phyloP scores from a whole-genome alignment of 2,113 vertebrate species.

The Myanophis thanlyinensis region DNA sequence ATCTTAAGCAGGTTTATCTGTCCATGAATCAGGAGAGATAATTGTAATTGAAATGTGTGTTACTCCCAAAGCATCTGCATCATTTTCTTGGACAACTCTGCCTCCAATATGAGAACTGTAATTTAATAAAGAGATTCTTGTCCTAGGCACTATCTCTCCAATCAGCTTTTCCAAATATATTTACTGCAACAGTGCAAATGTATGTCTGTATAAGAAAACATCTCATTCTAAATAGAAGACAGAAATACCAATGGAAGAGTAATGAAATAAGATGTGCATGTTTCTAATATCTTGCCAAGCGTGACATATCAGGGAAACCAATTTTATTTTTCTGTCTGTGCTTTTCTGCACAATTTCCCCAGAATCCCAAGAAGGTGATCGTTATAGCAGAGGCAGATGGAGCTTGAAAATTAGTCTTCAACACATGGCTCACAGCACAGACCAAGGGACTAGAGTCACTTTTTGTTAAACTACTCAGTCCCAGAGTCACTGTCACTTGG shows the following conservation, averaged over 20 bases:
- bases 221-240: slow-evolving; percentile 17
- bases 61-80: not conserved
- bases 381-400: slow-evolving; percentile 44
- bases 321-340: slow-evolving; percentile 36
- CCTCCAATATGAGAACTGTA: not conserved
- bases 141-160: not conserved
- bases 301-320: slow-evolving; percentile 4
- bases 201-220: not conserved
- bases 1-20: not conserved
- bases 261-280: not conserved
- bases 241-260: slow-evolving; percentile 19
- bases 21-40: not conserved
- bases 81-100: not conserved
- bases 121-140: not conserved
- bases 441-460: slow-evolving; percentile 14
- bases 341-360: slow-evolving; percentile 49
- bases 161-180: not conserved
- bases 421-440: slow-evolving; percentile 22
- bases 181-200: not conserved
- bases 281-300: slow-evolving; percentile 38
- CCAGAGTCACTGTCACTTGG: not conserved
- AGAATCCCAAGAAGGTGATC: slow-evolving; percentile 46
- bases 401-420: slow-evolving; percentile 32
- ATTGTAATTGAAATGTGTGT: not conserved
- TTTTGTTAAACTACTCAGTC: slow-evolving; percentile 30